Evolutionary conservation across 2,888 invertebrate species (phyloP).

Genomic region (Galerucella calmariensis): DNA sequence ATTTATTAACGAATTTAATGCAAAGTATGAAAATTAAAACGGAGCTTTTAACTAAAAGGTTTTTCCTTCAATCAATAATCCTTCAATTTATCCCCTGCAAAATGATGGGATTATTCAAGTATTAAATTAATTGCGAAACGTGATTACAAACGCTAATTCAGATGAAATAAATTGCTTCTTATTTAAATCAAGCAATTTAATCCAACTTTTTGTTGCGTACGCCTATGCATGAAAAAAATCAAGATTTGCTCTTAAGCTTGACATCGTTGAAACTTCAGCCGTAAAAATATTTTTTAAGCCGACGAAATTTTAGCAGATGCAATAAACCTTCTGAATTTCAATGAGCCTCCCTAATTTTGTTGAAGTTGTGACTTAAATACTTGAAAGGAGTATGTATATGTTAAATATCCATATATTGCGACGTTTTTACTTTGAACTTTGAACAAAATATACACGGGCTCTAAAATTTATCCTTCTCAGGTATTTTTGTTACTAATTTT

Average conservation of each 20-base stretch:
- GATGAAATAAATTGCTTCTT: too few relatives aligned
- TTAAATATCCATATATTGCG: not conserved
- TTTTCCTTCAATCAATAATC: too few relatives aligned
- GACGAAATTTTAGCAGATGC: not conserved
- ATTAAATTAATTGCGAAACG: too few relatives aligned
- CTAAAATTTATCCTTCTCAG: too few relatives aligned
- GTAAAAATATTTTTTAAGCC: not conserved
- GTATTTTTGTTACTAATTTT: too few relatives aligned
- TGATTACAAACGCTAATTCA: too few relatives aligned
- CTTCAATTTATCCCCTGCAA: too few relatives aligned
- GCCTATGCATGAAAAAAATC: not conserved
- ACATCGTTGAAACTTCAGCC: constrained; percentile 9
- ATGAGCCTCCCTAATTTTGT: constrained; percentile 4
- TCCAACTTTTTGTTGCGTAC: not conserved
- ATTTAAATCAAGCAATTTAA: too few relatives aligned
- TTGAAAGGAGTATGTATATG: not conserved
- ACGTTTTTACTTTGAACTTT: not conserved
- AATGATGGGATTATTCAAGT: too few relatives aligned
- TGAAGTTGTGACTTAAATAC: constrained; percentile 2
- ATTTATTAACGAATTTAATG: too few relatives aligned
- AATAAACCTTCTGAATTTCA: not conserved
- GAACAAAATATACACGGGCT: not conserved
- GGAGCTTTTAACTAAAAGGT: too few relatives aligned
- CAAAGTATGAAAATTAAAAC: too few relatives aligned
- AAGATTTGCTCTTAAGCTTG: constrained; percentile 7